Conservation (phyloP, 2,888 invertebrate species). For the Drosophila imparisetae region DNA sequence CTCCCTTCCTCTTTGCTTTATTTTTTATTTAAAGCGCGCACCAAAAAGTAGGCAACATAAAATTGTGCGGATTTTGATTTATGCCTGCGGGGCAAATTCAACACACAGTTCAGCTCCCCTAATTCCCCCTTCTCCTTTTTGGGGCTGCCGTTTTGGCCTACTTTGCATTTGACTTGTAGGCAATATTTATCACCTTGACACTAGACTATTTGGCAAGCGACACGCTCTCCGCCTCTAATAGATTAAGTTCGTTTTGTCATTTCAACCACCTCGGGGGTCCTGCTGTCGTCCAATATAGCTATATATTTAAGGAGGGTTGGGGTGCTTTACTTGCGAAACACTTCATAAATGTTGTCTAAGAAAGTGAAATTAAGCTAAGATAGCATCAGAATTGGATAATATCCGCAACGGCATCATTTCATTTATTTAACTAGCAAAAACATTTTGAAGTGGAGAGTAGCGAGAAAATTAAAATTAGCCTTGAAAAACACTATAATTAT, state of each 20-base stretch:
- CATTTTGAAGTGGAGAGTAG: not conserved
- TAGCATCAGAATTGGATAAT: slow-evolving; percentile 54
- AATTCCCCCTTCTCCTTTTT: too few relatives aligned
- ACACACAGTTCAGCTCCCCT: slow-evolving; percentile 9
- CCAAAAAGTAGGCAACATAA: slow-evolving; percentile 51
- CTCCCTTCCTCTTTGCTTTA: slow-evolving; percentile 11
- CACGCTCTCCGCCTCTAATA: slow-evolving; percentile 56
- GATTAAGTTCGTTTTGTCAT: slow-evolving; percentile 76
- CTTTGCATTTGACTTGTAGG: slow-evolving; percentile 67
- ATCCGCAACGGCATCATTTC: slow-evolving; percentile 52
- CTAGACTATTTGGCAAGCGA: slow-evolving; percentile 52
- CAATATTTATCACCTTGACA: slow-evolving; percentile 76
- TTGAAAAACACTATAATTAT: not conserved
- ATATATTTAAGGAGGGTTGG: not conserved
- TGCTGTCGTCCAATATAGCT: slow-evolving; percentile 9
- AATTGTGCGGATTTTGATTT: slow-evolving; percentile 61
- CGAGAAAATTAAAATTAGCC: not conserved
- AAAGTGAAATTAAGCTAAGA: slow-evolving; percentile 34
- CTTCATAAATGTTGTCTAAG: slow-evolving; percentile 33
- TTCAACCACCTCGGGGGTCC: slow-evolving; percentile 47
- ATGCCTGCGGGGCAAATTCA: slow-evolving; percentile 53
- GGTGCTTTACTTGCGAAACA: slow-evolving; percentile 12
- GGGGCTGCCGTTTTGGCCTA: slow-evolving; percentile 27
- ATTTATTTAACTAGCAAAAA: slow-evolving; percentile 16
- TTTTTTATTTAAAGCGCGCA: slow-evolving; percentile 35